Conservation (phyloP, 2,888 invertebrate genomes). For the Dorcus parallelipipedus region DNA sequence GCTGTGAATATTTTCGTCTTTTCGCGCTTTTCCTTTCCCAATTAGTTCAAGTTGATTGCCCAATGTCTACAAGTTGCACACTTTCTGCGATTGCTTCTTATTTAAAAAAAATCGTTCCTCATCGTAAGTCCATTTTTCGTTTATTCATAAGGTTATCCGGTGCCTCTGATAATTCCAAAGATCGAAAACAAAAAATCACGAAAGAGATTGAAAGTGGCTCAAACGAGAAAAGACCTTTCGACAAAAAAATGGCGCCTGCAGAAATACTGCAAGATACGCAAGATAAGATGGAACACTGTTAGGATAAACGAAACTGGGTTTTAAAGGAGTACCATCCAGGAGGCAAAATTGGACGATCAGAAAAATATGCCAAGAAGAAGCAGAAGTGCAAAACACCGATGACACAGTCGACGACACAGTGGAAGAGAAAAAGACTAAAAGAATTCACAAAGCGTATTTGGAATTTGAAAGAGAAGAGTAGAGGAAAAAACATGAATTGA, state of each 20-base stretch:
- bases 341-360: slow-evolving; percentile 50
- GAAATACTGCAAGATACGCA: slow-evolving; percentile 62
- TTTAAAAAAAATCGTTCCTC: no score
- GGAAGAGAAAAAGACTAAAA: slow-evolving; percentile 26
- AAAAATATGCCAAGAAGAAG: slow-evolving; percentile 50
- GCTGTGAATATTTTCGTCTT: no score
- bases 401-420: slow-evolving; percentile 18
- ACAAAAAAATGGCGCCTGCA: slow-evolving; percentile 63
- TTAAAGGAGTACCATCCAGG: slow-evolving; percentile 53
- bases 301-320: no score
- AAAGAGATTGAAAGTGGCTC: no score
- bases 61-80: no score
- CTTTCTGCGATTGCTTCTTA: no score
- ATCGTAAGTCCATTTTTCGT: background rate
- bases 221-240: slow-evolving; percentile 57
- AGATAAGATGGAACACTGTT: no score
- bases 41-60: no score
- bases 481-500: slow-evolving; percentile 50
- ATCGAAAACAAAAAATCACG: background rate
- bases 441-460: slow-evolving; percentile 53
- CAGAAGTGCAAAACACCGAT: slow-evolving; percentile 26
- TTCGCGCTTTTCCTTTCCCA: no score
- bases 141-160: background rate
- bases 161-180: background rate
- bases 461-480: slow-evolving; percentile 56